Evolutionary conservation across 2,888 invertebrate species (phyloP), one percentile per base, ranked within the genome.

Genomic region (Drosophila quinaria): DNA sequence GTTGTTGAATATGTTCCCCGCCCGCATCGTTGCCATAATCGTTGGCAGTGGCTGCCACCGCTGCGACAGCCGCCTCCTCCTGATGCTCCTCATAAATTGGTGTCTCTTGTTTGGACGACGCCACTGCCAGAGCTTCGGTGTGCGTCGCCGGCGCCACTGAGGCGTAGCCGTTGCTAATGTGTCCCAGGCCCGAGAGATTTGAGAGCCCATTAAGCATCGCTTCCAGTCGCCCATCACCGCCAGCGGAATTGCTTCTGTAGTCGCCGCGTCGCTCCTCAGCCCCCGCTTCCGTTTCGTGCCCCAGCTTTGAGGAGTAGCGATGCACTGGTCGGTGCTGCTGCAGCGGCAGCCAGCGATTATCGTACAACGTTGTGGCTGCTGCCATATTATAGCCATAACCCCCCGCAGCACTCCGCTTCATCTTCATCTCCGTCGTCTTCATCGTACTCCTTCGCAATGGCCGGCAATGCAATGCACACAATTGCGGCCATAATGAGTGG

Each of bases 1-100:
- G 84, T 31, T 78, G 77, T 25, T 25, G 25, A 62, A 74, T 72
- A 58, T 81, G 74, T 19, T 80, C 76, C 11, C 64, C 37, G 25
- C 47, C 42, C 3, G 42, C 17, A 19, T 52, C 59, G n/a, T 52
- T 55, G n/a, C 39, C 81, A 68, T 90, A 91, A 76, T 85, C 87
- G 69, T 79, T 83, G 59, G 78, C 76, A 15, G 87, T 52, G 13
- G 87, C 74, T 22, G 89, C 84, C 52, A 83, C 50, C 9, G 89
- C 85, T 15, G 89, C 79, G 5, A 81, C 76, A 19, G 80, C 82
- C 8, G 73, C 69, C 37, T 89, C 86, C 80, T 91, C 91, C 60
- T 91, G 88, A 78, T 91, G 90, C 60, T 91, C 90, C 74, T 91
- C 91, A 68, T 91, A 91, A 87, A 91, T 91, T 58, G 91, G 91